Evolutionary conservation across 2,888 invertebrate genomes (phyloP).

Genomic region (Himalopsyche kuldschensis): DNA sequence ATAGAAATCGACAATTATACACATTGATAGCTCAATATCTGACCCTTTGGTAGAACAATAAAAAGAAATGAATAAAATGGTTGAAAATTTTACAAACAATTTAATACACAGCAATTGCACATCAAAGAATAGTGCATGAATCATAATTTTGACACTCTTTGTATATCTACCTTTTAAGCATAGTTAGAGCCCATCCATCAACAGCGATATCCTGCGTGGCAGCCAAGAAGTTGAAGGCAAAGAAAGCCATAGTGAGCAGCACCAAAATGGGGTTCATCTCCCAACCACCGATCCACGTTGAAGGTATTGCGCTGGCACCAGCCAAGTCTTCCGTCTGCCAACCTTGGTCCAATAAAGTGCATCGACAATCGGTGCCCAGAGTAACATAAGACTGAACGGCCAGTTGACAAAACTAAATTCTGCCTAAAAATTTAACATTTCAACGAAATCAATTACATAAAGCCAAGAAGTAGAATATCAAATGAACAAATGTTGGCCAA

Average conservation of each 20-base stretch:
- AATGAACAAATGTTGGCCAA: too few species aligned
- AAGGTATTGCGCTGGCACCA: conserved; percentile 89
- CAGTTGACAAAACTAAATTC: conserved; percentile 92
- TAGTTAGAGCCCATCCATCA: conserved; percentile 99
- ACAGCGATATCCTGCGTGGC: conserved; percentile 99
- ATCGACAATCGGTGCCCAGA: conserved; percentile 99
- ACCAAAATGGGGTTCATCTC: conserved; percentile 71
- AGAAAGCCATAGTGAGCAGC: conserved; percentile 82
- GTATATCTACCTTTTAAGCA: conserved; percentile 94
- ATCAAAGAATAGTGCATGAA: too few species aligned
- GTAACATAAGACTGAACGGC: conserved; percentile 89
- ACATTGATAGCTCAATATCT: too few species aligned
- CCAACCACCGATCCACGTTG: conserved; percentile 76
- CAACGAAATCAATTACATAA: too few species aligned
- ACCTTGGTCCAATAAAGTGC: conserved; percentile 80
- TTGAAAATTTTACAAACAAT: too few species aligned
- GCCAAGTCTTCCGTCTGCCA: conserved; percentile 93
- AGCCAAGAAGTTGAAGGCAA: conserved; percentile 91
- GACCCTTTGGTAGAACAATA: too few species aligned
- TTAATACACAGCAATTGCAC: too few species aligned
- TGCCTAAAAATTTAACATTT: conserved; percentile 71
- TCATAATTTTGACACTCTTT: too few species aligned
- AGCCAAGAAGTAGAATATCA: not conserved
- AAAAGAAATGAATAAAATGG: too few species aligned
- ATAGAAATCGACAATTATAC: too few species aligned